Percentiles rank a stretch among this genome's conserved stretches.
These are phyloP conservation scores for Sinodicranocentrus sp. DNA, from an alignment of 2,888 invertebrate genomes.

Conservation along the genomic window DNA sequence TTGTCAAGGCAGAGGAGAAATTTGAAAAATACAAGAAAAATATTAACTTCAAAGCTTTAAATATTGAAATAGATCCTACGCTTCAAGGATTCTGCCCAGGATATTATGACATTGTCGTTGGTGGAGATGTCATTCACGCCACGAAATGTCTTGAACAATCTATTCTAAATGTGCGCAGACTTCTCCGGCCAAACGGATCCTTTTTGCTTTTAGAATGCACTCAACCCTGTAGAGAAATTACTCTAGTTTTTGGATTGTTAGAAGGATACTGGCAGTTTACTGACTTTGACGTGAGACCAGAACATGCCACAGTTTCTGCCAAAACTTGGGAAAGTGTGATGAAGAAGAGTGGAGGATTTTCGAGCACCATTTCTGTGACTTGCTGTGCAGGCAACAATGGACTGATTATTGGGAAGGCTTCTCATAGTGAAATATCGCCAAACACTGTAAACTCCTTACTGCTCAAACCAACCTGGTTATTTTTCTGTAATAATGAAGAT, in stretches of 20 bases:
- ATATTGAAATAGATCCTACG: constrained; percentile 69
- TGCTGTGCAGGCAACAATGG: neutral
- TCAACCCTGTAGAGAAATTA: neutral
- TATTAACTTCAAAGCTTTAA: constrained; percentile 50
- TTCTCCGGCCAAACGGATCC: neutral
- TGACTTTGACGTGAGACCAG: constrained; percentile 30
- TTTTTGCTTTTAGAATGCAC: neutral
- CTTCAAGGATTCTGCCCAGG: constrained; percentile 64
- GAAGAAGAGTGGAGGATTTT: neutral
- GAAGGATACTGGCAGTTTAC: constrained; percentile 53
- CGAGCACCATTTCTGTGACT: neutral
- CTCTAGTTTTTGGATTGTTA: constrained; percentile 31
- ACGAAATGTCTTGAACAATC: neutral
- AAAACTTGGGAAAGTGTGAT: neutral
- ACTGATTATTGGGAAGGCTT: neutral
- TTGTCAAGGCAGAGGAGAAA: constrained; percentile 47
- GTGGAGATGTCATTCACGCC: neutral
- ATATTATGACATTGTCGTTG: constrained; percentile 35
- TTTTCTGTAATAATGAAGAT: too few relatives aligned
- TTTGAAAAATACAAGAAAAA: constrained; percentile 34
- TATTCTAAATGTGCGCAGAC: neutral
- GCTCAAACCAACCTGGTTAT: too few relatives aligned
- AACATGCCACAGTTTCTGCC: constrained; percentile 11
- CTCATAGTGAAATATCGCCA: too few relatives aligned
- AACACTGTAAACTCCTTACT: too few relatives aligned